Evolutionary conservation across 2,888 invertebrate species (phyloP).

Genomic region (Amblyjoppa proteus): DNA sequence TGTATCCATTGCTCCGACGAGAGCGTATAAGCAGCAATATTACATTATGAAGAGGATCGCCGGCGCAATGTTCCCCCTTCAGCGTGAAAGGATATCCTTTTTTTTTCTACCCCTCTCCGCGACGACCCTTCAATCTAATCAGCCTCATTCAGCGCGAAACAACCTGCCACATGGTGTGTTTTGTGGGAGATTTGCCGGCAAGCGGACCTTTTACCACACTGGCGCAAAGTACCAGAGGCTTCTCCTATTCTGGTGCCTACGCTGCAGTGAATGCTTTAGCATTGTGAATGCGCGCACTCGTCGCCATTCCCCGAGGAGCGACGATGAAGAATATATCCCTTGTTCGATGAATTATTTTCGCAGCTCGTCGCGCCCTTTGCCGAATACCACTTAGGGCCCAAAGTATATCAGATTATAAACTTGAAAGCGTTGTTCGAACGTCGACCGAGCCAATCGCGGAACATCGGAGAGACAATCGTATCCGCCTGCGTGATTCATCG

Average conservation of each 20-base stretch:
- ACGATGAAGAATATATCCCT: conserved; percentile 23
- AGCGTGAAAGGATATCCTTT: conserved; percentile 70
- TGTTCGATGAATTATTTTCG: conserved; percentile 46
- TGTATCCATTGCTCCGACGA: conserved; percentile 50
- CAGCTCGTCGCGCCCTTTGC: conserved; percentile 31
- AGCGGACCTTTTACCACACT: conserved; percentile 54
- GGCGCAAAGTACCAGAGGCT: conserved; percentile 35
- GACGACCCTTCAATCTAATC: conserved; percentile 81
- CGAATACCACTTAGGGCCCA: conserved; percentile 34
- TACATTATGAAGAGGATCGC: conserved; percentile 63
- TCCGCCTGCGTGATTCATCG: conserved; percentile 56
- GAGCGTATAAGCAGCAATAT: conserved; percentile 64
- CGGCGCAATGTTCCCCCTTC: conserved; percentile 77
- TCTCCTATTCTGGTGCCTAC: conserved; percentile 7
- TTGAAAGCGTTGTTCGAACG: conserved; percentile 18
- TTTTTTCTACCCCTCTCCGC: conserved; percentile 48
- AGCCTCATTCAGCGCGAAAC: conserved; percentile 82
- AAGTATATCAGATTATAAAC: conserved; percentile 48
- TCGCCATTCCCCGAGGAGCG: conserved; percentile 46
- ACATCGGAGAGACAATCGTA: conserved; percentile 18
- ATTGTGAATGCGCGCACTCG: conserved; percentile 54
- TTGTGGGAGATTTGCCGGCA: conserved; percentile 53
- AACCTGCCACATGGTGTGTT: conserved; percentile 80
- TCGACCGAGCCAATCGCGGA: not conserved
- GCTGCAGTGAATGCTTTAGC: conserved; percentile 13